Conservation (phyloP, 2,113 vertebrate species). For the Tautogolabrus adspersus region DNA sequence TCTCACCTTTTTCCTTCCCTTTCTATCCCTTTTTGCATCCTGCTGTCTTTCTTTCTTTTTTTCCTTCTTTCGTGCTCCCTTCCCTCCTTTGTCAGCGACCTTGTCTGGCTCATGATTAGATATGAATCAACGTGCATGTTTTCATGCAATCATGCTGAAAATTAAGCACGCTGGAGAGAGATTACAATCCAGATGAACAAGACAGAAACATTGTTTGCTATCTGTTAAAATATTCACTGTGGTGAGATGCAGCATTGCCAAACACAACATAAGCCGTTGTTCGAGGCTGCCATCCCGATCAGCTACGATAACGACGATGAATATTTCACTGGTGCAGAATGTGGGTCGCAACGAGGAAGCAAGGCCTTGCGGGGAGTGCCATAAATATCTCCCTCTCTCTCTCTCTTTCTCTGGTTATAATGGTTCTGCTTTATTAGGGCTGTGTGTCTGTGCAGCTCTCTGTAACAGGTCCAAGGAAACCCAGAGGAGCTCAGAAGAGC, state of each 20-base stretch:
- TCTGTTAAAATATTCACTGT: slow-evolving; percentile 38
- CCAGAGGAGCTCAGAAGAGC: slow-evolving; percentile 60
- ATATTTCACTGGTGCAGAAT: slow-evolving; percentile 67
- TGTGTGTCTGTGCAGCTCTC: slow-evolving; percentile 38
- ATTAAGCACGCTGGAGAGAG: background rate
- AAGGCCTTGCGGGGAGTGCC: slow-evolving; percentile 63
- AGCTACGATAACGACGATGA: slow-evolving; percentile 47
- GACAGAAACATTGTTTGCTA: slow-evolving; percentile 7
- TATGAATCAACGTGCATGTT: background rate
- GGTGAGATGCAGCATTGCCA: background rate
- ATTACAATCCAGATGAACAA: slow-evolving; percentile 21
- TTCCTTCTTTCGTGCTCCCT: too few species aligned
- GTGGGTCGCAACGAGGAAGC: slow-evolving; percentile 70
- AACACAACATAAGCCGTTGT: slow-evolving; percentile 35
- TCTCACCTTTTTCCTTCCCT: slow-evolving; percentile 14
- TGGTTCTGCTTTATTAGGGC: slow-evolving; percentile 63
- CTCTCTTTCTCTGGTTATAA: slow-evolving; percentile 60
- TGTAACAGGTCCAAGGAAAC: slow-evolving; percentile 60
- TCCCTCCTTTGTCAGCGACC: slow-evolving; percentile 2
- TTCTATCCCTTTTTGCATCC: background rate
- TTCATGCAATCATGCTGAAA: background rate
- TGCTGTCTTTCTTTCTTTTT: background rate
- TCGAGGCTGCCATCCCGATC: slow-evolving; percentile 45
- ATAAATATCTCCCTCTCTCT: slow-evolving; percentile 64
- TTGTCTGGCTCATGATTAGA: slow-evolving; percentile 42